These are phyloP conservation scores for Invenusta paracnida DNA, from an alignment of 2,888 invertebrate species.

Conservation along the genomic window DNA sequence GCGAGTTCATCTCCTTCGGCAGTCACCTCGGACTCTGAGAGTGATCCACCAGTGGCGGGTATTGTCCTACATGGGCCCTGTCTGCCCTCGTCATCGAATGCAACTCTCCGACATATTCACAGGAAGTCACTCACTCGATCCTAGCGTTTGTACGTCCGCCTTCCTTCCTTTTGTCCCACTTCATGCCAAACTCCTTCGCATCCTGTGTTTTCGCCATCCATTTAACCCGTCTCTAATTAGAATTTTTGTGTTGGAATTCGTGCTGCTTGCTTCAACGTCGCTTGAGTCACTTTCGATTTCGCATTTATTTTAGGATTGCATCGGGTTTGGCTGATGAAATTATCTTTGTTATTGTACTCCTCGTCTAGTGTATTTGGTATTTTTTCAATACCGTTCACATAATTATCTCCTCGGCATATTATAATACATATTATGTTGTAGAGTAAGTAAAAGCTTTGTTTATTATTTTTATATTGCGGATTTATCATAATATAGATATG, in stretches of 20 bases:
- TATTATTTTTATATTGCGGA: not conserved
- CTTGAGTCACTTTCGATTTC: not conserved
- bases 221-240: not conserved
- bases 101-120: not conserved
- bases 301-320: constrained; percentile 4
- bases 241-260: constrained; percentile 11
- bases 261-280: not conserved
- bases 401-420: no score
- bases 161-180: not conserved
- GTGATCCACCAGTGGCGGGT: not conserved
- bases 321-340: not conserved
- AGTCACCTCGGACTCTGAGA: not conserved
- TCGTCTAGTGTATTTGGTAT: no score
- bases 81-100: not conserved
- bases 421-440: not conserved
- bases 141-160: not conserved
- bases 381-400: no score
- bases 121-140: constrained; percentile 21
- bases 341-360: not conserved
- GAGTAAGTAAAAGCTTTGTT: no score
- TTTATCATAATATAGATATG: not conserved
- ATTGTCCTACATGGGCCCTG: not conserved
- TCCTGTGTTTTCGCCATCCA: not conserved
- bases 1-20: not conserved
- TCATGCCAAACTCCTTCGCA: not conserved